A percentile compares a stretch with the other conserved stretches of the same genome.
Evolutionary conservation across 2,888 invertebrate genomes (phyloP).

Genomic region (Anodontia alba): DNA sequence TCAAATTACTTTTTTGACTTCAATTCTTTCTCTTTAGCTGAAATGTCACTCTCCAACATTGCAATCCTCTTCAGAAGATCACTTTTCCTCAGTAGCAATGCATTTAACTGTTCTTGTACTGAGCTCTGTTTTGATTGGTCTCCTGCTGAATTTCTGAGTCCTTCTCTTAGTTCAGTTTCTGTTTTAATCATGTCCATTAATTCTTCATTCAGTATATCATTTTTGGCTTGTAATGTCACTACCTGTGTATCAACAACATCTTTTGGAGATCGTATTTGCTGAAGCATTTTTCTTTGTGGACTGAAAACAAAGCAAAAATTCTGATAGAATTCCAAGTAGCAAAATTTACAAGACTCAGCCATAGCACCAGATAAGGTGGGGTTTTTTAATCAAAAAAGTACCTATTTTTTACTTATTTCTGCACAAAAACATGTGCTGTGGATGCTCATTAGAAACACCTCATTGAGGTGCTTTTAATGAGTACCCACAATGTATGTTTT

Average conservation of each 20-base stretch:
- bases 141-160: constrained; percentile 65
- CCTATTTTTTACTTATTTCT: no score
- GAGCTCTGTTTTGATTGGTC: constrained; percentile 36
- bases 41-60: constrained; percentile 73
- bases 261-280: constrained; percentile 63
- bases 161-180: constrained; percentile 74
- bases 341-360: background rate
- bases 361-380: background rate
- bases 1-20: constrained; percentile 59
- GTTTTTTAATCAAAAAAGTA: no score
- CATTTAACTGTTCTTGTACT: constrained; percentile 67
- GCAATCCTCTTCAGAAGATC: constrained; percentile 73
- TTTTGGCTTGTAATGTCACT: constrained; percentile 71
- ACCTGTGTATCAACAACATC: constrained; percentile 76
- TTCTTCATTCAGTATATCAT: constrained; percentile 75
- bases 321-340: no score
- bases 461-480: no score
- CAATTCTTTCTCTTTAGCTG: constrained; percentile 74
- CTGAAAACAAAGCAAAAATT: constrained; percentile 44
- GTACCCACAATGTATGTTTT: no score
- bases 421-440: no score
- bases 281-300: constrained; percentile 57
- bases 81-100: constrained; percentile 65
- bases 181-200: constrained; percentile 68
- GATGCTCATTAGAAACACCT: no score